phyloP scores from a whole-genome alignment of 1,140 invertebrate species.

The Pogonus chalceus region DNA sequence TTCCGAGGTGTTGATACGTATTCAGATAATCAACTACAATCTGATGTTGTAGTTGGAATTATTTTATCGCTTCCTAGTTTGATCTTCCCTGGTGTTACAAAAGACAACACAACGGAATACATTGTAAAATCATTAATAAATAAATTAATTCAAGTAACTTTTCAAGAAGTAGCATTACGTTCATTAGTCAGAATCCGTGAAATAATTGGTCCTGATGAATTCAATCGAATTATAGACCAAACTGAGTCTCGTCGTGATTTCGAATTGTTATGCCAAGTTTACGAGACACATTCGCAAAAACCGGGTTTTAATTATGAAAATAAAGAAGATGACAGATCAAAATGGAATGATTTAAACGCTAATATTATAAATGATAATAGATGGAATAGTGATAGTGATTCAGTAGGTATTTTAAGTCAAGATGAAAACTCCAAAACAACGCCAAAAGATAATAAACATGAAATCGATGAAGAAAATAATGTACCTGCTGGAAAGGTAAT shows the following conservation, averaged over 20 bases:
- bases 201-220: constrained; percentile 50
- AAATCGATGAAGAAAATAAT: constrained; percentile 11
- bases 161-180: constrained; percentile 56
- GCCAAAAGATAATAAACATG: constrained; percentile 3
- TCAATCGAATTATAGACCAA: constrained; percentile 40
- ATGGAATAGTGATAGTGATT: constrained; percentile 27
- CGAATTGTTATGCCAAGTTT: constrained; percentile 54
- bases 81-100: constrained; percentile 9
- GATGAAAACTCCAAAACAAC: constrained; percentile 19
- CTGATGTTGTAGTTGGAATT: constrained; percentile 53
- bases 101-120: constrained; percentile 17
- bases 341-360: constrained; percentile 20
- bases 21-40: constrained; percentile 42
- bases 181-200: constrained; percentile 56
- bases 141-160: constrained; percentile 52
- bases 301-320: constrained; percentile 9
- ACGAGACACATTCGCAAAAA: constrained; percentile 31
- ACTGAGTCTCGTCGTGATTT: constrained; percentile 51
- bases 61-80: constrained; percentile 49
- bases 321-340: constrained; percentile 11
- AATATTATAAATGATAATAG: constrained; percentile 17
- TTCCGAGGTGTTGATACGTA: constrained; percentile 51
- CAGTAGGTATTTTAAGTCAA: constrained; percentile 19
- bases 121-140: constrained; percentile 48
- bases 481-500: constrained; percentile 46